Conservation (phyloP, 2,797 vertebrate genomes). For the Octomys mimax region DNA sequence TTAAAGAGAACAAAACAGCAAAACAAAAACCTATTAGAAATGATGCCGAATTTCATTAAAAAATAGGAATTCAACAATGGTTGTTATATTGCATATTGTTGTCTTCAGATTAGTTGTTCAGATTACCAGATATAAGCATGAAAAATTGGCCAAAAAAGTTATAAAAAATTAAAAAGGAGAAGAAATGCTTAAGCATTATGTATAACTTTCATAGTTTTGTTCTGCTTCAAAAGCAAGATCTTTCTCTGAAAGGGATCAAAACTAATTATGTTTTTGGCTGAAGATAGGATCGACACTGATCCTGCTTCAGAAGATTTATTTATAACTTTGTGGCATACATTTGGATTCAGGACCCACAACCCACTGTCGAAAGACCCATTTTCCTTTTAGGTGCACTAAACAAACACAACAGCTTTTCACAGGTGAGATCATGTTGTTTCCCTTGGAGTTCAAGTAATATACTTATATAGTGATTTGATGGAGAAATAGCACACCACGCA, state of each 20-base stretch:
- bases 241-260: conserved; percentile 70
- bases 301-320: conserved; percentile 64
- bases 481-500: neutral
- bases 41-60: no score
- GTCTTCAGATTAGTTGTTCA: no score
- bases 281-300: conserved; percentile 16
- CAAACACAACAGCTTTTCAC: neutral
- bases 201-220: conserved; percentile 50
- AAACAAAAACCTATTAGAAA: no score
- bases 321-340: conserved; percentile 52
- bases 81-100: no score
- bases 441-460: conserved; percentile 34
- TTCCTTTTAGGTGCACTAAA: conserved; percentile 20
- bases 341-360: neutral
- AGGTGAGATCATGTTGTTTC: conserved; percentile 27
- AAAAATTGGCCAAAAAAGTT: no score
- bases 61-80: no score
- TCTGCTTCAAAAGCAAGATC: conserved; percentile 57
- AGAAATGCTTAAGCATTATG: neutral
- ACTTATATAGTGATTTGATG: conserved; percentile 12
- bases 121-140: no score
- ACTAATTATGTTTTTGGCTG: conserved; percentile 43
- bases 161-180: no score
- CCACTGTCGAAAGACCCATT: neutral
- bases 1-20: no score